Base-by-base conservation (phyloP, 2,888 invertebrate genomes). In the Yponomeuta sedellus region DNA sequence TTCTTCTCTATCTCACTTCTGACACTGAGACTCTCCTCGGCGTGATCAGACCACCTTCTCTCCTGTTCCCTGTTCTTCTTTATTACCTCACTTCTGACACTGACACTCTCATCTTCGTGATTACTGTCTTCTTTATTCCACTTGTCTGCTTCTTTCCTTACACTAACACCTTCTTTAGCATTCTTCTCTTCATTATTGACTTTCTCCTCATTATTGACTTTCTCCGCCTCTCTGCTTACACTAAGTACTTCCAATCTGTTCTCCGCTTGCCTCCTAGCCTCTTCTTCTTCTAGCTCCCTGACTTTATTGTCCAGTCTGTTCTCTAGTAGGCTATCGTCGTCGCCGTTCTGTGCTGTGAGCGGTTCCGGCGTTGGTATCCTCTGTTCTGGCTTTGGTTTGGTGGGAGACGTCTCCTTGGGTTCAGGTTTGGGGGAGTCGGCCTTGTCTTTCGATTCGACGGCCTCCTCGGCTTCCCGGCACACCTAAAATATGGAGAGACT, bases 401-500 rank as follows among this genome's bases (percentile, higher is more conserved):
- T 52, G 16, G 44, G 44, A 12, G 44, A 52, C 5, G 12, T 2
- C 3, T 52, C 44, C 16, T 12, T 4, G 44, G 16, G 3, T 44
- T 44, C 44, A 2, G 8, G 44, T 10, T 62, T 62, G 40, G 12
- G 39, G 16, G 63, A 40, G 63, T 3, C 10, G 44, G 40, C 10
- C 19, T 20, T 34, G 39, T 20, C 20, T 16, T 87, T 82, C 69
- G 83, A 81, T 74, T 88, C 86, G 34, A 91, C 88, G n/a, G 81
- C 83, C 70, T 86, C 85, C 67, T 88, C 90, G 62, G 91, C 90
- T 69, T 90, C 90, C 74, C 85, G 77, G 74, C 88, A 88, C 69
- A 88, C 89, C 90, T 91, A 75, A 2, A 12, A 10, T 25, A n/a
- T n/a, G n/a, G n/a, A n/a, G n/a, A n/a, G n/a, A n/a, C n/a, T n/a